Conservation (phyloP, 2,888 invertebrate species). For the Noctuana brunneofusca region DNA sequence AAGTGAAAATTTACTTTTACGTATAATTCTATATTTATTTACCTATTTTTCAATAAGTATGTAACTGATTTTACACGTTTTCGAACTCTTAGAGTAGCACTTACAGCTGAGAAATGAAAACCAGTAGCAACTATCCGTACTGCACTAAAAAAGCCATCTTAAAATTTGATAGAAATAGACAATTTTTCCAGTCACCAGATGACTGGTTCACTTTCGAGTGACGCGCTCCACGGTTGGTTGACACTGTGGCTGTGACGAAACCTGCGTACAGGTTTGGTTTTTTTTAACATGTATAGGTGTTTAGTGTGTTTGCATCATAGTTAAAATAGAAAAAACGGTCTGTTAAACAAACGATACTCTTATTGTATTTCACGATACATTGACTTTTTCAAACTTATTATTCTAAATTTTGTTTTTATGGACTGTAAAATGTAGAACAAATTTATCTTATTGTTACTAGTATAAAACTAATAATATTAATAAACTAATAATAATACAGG, state of each 20-base stretch:
- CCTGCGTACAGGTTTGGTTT: constrained; percentile 53
- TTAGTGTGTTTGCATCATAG: constrained; percentile 52
- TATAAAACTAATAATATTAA: constrained; percentile 6
- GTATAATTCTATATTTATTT: no score
- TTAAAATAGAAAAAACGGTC: constrained; percentile 43
- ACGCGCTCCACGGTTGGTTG: constrained; percentile 46
- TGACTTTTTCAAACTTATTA: background rate
- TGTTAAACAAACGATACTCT: background rate
- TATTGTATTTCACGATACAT: background rate
- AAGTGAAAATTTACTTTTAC: no score
- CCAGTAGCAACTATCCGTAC: no score
- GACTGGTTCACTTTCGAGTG: constrained; percentile 48
- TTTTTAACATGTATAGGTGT: constrained; percentile 47
- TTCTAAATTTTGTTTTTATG: constrained; percentile 7
- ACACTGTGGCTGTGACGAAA: constrained; percentile 54
- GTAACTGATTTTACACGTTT: no score
- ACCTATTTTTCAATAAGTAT: no score
- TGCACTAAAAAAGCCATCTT: no score
- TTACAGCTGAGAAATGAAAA: no score
- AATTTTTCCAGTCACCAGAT: background rate
- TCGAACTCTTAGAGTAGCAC: no score
- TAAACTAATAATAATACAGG: no score
- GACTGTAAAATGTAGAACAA: constrained; percentile 9
- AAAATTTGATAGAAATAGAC: no score
- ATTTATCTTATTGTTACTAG: background rate